Evolutionary conservation across 2,888 invertebrate species (phyloP), one percentile per base, ranked within the genome.

Genomic region (Scaptomyza tumidula): DNA sequence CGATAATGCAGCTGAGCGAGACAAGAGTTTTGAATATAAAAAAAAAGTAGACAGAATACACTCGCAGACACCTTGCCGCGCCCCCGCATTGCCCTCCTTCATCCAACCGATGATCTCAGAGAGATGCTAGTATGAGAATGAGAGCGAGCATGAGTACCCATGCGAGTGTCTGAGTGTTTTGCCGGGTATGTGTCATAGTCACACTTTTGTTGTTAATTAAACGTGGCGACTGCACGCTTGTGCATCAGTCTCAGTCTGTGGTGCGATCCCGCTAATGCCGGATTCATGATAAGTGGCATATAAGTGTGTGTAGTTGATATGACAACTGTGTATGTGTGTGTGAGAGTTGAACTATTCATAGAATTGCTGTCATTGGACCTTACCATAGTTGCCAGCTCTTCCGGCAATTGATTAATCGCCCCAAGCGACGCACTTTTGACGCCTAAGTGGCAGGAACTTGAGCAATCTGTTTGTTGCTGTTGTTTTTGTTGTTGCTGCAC

Each of bases 151-250:
- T 29, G 29, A 48, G 29, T 29, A 41, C 41, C 46, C 48, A 31
- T 37, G 46, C 10, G 35, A 33, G 39, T 31, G 54, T 9, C 27
- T 48, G 29, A 35, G 62, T 33, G 39, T 48, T 39, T 56, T 43
- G 45, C 49, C 49, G 62, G 56, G 67, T 43, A 78, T 89, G 79
- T 87, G 83, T 88, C 84, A 66, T 64, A 86, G 88, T 82, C 86
- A 82, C 89, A 86, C 88, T 86, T 87, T 78, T 78, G 76, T 63
- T 81, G 88, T 88, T 89, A 89, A 86, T 89, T 90, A 75, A 83
- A 88, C 78, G 77, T 75, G 62, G 88, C 70, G 66, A 75, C 69
- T 80, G 68, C 70, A 69, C 63, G 66, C 52, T 58, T 58, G 67
- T 62, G 60, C 66, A 59, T 37, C 66, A 13, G 55, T 31, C 49